phyloP scores from a whole-genome alignment of 2,888 invertebrate genomes.

The Orgyia antiqua region DNA sequence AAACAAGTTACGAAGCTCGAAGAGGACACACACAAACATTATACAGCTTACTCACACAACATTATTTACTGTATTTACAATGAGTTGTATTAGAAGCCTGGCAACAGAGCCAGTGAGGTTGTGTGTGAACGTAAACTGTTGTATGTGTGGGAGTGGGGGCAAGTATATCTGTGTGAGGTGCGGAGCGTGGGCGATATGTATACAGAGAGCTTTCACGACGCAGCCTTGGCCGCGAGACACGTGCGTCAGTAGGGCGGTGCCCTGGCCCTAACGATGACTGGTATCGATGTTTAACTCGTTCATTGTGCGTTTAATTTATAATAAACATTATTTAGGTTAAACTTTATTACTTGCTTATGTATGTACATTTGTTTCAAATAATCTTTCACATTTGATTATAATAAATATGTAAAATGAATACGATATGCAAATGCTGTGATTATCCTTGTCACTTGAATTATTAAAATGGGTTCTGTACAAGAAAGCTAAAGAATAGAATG shows the following conservation, averaged over 20 bases:
- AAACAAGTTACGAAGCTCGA: conserved; percentile 60
- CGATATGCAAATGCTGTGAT: too few species aligned
- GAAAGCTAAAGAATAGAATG: too few species aligned
- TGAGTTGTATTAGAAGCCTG: conserved; percentile 30
- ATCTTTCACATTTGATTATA: too few species aligned
- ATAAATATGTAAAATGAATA: too few species aligned
- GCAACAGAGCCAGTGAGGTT: conserved; percentile 26
- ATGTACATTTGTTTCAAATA: too few species aligned
- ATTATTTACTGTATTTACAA: conserved; percentile 22
- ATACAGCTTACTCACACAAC: conserved; percentile 37
- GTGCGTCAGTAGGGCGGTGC: conserved; percentile 64
- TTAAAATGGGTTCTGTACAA: too few species aligned
- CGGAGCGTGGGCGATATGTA: conserved; percentile 45
- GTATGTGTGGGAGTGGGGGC: conserved; percentile 7
- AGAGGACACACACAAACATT: conserved; percentile 37
- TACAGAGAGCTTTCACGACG: conserved; percentile 69
- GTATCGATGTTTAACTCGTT: conserved; percentile 28
- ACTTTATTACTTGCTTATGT: too few species aligned
- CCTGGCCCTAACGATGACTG: conserved; percentile 25
- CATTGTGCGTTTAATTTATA: not conserved
- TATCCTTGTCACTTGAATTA: too few species aligned
- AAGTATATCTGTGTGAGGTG: conserved; percentile 14
- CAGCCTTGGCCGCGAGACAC: conserved; percentile 77
- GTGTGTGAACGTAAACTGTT: conserved; percentile 9
- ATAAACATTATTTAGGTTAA: too few species aligned